Evolutionary conservation across 2,113 vertebrate species (phyloP), one percentile per base, ranked within the genome.

Genomic region (Apteryx mantelli): DNA sequence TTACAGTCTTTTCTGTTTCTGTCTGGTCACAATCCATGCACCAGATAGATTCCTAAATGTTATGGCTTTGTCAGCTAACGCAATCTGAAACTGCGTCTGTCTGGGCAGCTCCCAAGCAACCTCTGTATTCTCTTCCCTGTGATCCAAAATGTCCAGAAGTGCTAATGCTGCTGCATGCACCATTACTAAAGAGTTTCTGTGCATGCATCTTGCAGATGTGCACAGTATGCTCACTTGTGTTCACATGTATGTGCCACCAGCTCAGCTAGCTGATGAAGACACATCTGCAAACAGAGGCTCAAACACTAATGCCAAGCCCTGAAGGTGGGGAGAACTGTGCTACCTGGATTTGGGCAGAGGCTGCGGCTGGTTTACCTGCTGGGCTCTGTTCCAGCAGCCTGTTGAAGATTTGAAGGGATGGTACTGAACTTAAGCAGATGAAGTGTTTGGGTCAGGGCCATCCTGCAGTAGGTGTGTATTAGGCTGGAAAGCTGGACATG

Each of bases 241-340:
- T 52, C 21, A 28, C 6, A 3, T 7, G n/a, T 2, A 13, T 9
- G 16, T 61, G 22, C 44, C 0, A 48, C 18, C 6, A 1, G 7
- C 82, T 70, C 36, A 44, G 36, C 22, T 13, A 7, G 32, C 82
- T 53, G 82, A 8, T 53, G 48, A 44, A 53, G 58, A n/a, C 32
- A 3, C 14, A 2, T 22, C 34, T 70, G 28, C n/a, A 32, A n/a
- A 36, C 25, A 38, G 55, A n/a, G 20, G 20, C 25, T 69, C 15
- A 30, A 21, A 16, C n/a, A 48, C 13, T 44, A 61, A 36, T 50
- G 28, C 36, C 36, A 22, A 42, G 36, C 21, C 44, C n/a, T 40
- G 50, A 34, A 20, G 36, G 7, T 3, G 12, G n/a, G 26, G n/a
- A 63, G 28, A 25, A 20, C 24, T 32, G 32, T 26, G 25, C 70